Conservation (phyloP, 2,888 invertebrate genomes). For the Osmoderma eremita region DNA sequence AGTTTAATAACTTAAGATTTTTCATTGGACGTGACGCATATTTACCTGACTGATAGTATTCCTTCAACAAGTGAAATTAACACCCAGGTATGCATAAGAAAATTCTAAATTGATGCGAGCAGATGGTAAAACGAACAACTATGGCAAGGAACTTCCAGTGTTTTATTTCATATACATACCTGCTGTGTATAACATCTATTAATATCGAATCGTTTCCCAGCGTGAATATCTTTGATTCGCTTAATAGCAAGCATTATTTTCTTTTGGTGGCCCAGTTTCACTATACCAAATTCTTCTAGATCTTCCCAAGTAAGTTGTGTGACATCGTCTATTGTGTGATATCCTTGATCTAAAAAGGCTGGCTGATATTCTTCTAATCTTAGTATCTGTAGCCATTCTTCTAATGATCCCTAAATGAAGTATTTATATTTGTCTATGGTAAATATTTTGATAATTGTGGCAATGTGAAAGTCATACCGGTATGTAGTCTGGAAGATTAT, state of each 20-base stretch:
- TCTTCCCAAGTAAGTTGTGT: slow-evolving; percentile 98
- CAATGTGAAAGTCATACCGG: slow-evolving; percentile 68
- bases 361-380: slow-evolving; percentile 93
- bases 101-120: slow-evolving; percentile 33
- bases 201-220: slow-evolving; percentile 75
- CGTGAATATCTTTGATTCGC: slow-evolving; percentile 91
- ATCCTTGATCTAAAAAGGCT: slow-evolving; percentile 91
- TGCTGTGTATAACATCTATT: slow-evolving; percentile 62
- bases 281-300: slow-evolving; percentile 96
- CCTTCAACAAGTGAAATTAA: slow-evolving; percentile 14
- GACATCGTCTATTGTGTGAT: slow-evolving; percentile 92
- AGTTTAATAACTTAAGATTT: slow-evolving; percentile 10
- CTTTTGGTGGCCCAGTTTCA: slow-evolving; percentile 96
- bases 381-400: slow-evolving; percentile 93
- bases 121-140: slow-evolving; percentile 31
- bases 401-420: slow-evolving; percentile 79
- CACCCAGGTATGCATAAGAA: slow-evolving; percentile 28
- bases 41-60: slow-evolving; percentile 38
- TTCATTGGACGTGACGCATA: neutral
- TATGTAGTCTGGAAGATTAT: slow-evolving; percentile 94
- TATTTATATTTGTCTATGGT: neutral
- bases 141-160: neutral
- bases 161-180: slow-evolving; percentile 43
- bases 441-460: neutral
- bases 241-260: slow-evolving; percentile 97